Conservation (phyloP, 2,113 vertebrate genomes). For the Zeus faber region DNA sequence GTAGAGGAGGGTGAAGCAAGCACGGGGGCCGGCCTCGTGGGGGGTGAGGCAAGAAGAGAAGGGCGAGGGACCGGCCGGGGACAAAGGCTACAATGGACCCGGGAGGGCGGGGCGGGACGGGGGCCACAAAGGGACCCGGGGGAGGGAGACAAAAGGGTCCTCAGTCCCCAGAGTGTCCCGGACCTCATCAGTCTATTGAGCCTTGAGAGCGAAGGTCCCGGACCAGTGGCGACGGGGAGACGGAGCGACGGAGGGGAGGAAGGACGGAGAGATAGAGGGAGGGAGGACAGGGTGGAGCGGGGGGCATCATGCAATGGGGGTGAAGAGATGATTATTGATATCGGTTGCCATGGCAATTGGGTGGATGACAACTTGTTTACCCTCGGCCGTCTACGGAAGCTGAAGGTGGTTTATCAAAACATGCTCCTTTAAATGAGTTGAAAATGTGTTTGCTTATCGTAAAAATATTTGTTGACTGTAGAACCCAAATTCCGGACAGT, state of each 20-base stretch:
- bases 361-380: too few relatives aligned
- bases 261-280: not conserved
- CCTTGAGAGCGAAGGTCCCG: not conserved
- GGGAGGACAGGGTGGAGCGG: not conserved
- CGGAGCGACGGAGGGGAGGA: not conserved
- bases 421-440: too few relatives aligned
- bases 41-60: constrained; percentile 24
- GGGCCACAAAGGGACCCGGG: constrained; percentile 37
- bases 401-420: not conserved
- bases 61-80: constrained; percentile 27
- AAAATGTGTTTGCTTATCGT: too few relatives aligned
- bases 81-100: constrained; percentile 57
- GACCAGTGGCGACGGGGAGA: not conserved
- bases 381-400: not conserved
- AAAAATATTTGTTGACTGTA: too few relatives aligned
- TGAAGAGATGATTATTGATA: too few relatives aligned
- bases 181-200: constrained; percentile 55
- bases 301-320: too few relatives aligned
- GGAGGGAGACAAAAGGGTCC: constrained; percentile 37
- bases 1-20: too few relatives aligned
- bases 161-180: constrained; percentile 29
- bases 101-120: constrained; percentile 25
- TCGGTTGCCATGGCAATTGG: too few relatives aligned
- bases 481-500: too few relatives aligned
- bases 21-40: too few relatives aligned